Base-by-base conservation (phyloP, 2,113 vertebrate genomes). In the Vicugna pacos region DNA sequence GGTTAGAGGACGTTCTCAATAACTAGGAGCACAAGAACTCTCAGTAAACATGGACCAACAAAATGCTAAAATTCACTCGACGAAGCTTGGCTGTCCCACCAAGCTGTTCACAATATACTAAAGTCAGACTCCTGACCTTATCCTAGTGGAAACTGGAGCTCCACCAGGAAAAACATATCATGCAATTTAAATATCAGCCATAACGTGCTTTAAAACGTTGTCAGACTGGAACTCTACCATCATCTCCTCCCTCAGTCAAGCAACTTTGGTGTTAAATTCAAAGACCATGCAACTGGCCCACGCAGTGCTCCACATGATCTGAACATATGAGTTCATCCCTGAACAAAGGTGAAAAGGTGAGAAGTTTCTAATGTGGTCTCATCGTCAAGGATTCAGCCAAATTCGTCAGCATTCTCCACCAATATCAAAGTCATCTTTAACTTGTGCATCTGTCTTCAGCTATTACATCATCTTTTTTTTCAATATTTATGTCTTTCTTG, bases 281-380 rank as follows among this genome's bases (percentile, higher is more conserved):
- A 97, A 97, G 92, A 54, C 79, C 80, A 97, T 84, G 95, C 48
- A 48, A 93, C 58, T 96, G 98, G 86, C 89, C 84, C 69, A 88
- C 95, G 94, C 42, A 84, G 89, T 73, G 85, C 48, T 87, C 95
- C 90, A 50, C 67, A 91, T 77, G 85, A 56, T 92, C 79, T 97
- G 95, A 79, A 96, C 96, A 91, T 38, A 83, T 96, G 96, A 98
- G 90, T 81, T 98, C 97, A 97, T 97, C 75, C 95, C 80, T 92
- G 80, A 97, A 77, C 72, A 93, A 42, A 42, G 38, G 38, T 42
- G 38, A 42, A 42, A 42, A 96, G 93, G 97, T 95, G 94, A 92
- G 85, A 94, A 93, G 72, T 91, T 92, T 96, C 97, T 95, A 67
- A 84, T 95, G 95, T 79, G 75, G 60, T 92, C 32, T 81, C 96